A percentile compares a stretch with the other conserved stretches of the same genome.
Conservation (phyloP, 2,113 vertebrate species). For the Ctenodactylus gundi region DNA sequence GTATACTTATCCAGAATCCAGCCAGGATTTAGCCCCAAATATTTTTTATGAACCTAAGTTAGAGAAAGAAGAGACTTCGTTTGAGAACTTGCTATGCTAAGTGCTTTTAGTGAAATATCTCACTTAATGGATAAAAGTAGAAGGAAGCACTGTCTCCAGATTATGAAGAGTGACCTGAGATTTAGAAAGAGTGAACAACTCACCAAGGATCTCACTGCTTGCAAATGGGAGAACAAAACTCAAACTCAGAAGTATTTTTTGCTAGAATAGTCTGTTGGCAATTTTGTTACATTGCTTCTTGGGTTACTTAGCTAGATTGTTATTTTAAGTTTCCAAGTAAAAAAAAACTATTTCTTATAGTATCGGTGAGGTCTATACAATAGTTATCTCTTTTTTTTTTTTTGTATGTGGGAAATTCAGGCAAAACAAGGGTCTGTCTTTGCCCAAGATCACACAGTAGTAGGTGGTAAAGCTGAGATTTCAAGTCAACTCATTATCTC, state of each 20-base stretch:
- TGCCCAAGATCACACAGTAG: background rate
- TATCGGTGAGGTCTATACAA: background rate
- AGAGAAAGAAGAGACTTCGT: background rate
- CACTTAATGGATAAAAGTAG: background rate
- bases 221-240: background rate
- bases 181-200: background rate
- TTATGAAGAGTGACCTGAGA: background rate
- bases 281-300: background rate
- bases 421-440: background rate
- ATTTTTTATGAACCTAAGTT: background rate
- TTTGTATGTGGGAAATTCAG: background rate
- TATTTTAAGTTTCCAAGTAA: background rate
- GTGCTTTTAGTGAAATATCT: background rate
- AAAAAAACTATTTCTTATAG: background rate
- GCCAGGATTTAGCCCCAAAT: slow-evolving; percentile 7
- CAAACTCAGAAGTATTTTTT: background rate
- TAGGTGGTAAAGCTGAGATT: slow-evolving; percentile 32
- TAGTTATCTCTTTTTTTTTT: background rate
- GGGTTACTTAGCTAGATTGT: background rate
- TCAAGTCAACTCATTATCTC: background rate
- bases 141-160: background rate
- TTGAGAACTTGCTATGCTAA: background rate
- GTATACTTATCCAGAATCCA: background rate
- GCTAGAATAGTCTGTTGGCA: background rate
- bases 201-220: background rate